Conservation (phyloP, 2,888 invertebrate genomes). For the Ochropleura plecta region DNA sequence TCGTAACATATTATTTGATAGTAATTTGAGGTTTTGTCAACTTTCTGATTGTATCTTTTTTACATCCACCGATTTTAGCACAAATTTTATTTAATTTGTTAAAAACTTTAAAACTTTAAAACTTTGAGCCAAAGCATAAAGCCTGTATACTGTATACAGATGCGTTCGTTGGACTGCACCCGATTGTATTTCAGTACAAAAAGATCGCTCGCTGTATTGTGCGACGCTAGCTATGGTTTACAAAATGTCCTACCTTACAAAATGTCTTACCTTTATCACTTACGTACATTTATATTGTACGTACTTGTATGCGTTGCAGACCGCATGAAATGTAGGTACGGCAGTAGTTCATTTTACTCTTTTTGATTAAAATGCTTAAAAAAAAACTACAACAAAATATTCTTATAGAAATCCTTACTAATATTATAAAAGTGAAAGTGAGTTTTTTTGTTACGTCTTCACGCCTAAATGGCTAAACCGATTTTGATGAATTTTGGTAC, state of each 20-base stretch:
- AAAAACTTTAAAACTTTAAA: background rate
- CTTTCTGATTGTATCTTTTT: background rate
- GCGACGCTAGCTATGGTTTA: background rate
- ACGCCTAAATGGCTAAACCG: too few species aligned
- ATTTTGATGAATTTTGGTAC: too few species aligned
- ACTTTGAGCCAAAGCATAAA: background rate
- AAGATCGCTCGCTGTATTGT: background rate
- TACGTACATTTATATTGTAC: background rate
- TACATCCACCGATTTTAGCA: background rate
- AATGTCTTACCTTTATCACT: background rate
- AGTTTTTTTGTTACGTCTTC: too few species aligned
- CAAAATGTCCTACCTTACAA: background rate
- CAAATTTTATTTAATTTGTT: too few species aligned
- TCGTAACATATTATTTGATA: background rate
- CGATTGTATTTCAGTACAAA: background rate
- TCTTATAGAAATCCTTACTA: background rate
- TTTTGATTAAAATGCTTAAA: background rate
- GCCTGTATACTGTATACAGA: background rate
- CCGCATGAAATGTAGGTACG: background rate
- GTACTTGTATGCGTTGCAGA: background rate
- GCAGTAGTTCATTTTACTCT: too few species aligned
- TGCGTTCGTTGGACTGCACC: background rate
- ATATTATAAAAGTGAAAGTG: too few species aligned
- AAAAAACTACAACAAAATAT: background rate
- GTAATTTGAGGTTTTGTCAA: background rate